A percentile compares a stretch with the other conserved stretches of the same genome.
Evolutionary conservation across 2,113 vertebrate genomes (phyloP).

Genomic region (Pao palembangensis): DNA sequence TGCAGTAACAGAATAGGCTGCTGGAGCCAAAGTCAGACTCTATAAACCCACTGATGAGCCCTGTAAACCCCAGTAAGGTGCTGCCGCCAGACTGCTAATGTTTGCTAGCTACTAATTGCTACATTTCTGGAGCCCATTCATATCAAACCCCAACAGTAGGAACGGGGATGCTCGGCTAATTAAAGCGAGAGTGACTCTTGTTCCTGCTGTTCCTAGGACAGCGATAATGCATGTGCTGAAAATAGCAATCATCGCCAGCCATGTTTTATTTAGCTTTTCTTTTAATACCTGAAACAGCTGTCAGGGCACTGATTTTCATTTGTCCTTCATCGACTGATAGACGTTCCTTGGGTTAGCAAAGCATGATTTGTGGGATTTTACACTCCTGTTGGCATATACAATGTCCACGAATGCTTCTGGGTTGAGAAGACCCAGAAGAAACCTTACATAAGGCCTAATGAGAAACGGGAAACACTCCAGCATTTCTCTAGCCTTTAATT

Average conservation of each 20-base stretch:
- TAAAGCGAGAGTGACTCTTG: slow-evolving; percentile 64
- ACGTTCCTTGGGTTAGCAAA: slow-evolving; percentile 53
- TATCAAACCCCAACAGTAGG: slow-evolving; percentile 62
- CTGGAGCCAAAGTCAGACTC: slow-evolving; percentile 67
- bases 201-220: slow-evolving; percentile 62
- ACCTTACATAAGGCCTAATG: slow-evolving; percentile 70
- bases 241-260: slow-evolving; percentile 10
- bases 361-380: slow-evolving; percentile 66
- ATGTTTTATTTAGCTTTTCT: slow-evolving; percentile 34
- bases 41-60: slow-evolving; percentile 74
- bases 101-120: slow-evolving; percentile 73
- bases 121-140: slow-evolving; percentile 70
- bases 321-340: slow-evolving; percentile 43
- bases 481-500: slow-evolving; percentile 62
- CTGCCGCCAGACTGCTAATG: slow-evolving; percentile 50
- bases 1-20: slow-evolving; percentile 49
- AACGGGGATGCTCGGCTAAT: slow-evolving; percentile 60
- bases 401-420: slow-evolving; percentile 53
- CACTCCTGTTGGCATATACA: slow-evolving; percentile 55
- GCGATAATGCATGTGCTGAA: slow-evolving; percentile 7
- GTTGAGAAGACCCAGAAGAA: slow-evolving; percentile 59
- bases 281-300: slow-evolving; percentile 54
- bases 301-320: slow-evolving; percentile 42
- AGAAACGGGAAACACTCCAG: slow-evolving; percentile 68
- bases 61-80: slow-evolving; percentile 53